Evolutionary conservation across 2,113 vertebrate genomes (phyloP).

Genomic region (Python bivittatus): DNA sequence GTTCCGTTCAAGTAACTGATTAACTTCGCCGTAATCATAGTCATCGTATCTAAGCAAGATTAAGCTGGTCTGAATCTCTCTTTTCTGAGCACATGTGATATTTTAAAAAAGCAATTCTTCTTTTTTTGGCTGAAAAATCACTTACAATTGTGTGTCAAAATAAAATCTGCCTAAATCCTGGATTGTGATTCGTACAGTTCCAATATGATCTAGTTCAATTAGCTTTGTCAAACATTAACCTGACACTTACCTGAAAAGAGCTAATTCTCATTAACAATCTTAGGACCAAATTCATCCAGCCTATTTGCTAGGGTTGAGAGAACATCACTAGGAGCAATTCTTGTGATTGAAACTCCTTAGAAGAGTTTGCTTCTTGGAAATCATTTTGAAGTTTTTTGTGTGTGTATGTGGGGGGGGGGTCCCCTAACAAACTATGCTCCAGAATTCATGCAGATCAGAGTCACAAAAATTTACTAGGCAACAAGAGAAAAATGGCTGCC

Average conservation of each 20-base stretch:
- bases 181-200: too few relatives aligned
- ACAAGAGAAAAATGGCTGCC: neutral
- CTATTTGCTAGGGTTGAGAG: neutral
- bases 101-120: neutral
- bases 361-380: neutral
- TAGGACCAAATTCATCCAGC: neutral
- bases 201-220: neutral
- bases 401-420: neutral
- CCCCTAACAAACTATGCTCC: neutral
- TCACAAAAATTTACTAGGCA: neutral
- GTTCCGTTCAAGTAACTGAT: constrained; percentile 86
- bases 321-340: neutral
- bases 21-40: constrained; percentile 88
- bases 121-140: neutral
- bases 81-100: accelerated
- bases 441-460: neutral
- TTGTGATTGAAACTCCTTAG: neutral
- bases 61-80: constrained; percentile 28
- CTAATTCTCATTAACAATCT: neutral
- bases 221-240: neutral
- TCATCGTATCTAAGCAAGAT: constrained; percentile 81
- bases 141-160: neutral
- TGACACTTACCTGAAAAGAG: neutral
- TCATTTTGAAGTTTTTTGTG: neutral
- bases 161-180: neutral